Evolutionary conservation across 2,888 invertebrate genomes (phyloP), one percentile per base, ranked within the genome.

Genomic region (Mythimna pallens): DNA sequence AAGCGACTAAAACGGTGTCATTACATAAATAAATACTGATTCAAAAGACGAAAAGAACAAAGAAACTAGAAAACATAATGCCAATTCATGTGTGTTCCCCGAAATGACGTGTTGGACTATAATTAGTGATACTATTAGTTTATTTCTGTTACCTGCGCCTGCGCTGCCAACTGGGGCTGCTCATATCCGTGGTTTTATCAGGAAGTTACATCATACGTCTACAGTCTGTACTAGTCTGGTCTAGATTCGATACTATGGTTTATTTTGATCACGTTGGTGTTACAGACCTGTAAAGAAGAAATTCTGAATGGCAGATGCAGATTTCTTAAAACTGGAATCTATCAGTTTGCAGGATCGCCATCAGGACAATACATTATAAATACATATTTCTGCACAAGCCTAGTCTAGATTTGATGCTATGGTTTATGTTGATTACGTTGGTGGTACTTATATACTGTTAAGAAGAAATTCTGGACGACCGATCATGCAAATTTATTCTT

Each of bases 191-290:
- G 81, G 66, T 81, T 72, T 69, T 70, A 88, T 89, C 89, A 92
- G 93, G 92, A 93, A 92, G 89, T 93, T 92, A 86, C 92, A 89
- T 91, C 92, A 92, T 82, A 73, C 77, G 82, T 81, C 86, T 86
- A 81, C 80, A 65, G 82, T 81, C 86, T 86, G 81, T 79, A 68
- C 65, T 69, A 68, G 78, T 58, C 57, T 78, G 65, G 70, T 76
- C 84, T 81, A 80, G 76, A 70, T 81, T 59, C 20, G 25, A 61
- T 67, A 79, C 55, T 80, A 66, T 64, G 10, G 59, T 80, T 74
- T 67, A 74, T 68, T 70, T 68, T 62, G 34, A 62, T 65, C 30
- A 55, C 17, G 36, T 62, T 79, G 3, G 7, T 57, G 47, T 1
- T 36, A 70, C 22, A 54, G 34, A 58, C 50, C 47, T 47, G 6